These are phyloP conservation scores for Leptatherina wallacei DNA, from an alignment of 2,797 vertebrate genomes.

Conservation along the genomic window DNA sequence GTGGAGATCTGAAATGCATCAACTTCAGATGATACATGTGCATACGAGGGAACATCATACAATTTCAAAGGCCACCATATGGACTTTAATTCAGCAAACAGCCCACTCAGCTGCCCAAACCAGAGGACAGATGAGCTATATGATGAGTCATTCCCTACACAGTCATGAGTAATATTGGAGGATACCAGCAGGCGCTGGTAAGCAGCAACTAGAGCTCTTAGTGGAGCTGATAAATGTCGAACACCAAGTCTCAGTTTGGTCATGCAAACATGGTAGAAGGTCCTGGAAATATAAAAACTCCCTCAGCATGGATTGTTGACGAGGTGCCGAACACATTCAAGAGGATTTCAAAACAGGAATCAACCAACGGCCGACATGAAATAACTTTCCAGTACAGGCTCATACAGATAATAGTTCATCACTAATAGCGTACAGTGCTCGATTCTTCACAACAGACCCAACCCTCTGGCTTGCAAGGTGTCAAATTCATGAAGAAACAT, in stretches of 20 bases:
- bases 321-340: conserved; percentile 68
- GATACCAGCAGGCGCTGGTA: conserved; percentile 61
- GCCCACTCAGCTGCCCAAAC: conserved; percentile 37
- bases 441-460: conserved; percentile 32
- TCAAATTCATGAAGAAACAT: conserved; percentile 38
- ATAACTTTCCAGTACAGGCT: conserved; percentile 55
- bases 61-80: conserved; percentile 70
- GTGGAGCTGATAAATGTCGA: conserved; percentile 46
- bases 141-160: conserved; percentile 48
- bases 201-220: conserved; percentile 64
- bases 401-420: conserved; percentile 33
- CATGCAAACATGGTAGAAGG: conserved; percentile 63
- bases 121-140: conserved; percentile 43
- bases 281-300: conserved; percentile 47
- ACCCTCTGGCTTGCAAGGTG: conserved; percentile 51
- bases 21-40: conserved; percentile 40
- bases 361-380: conserved; percentile 25
- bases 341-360: conserved; percentile 36
- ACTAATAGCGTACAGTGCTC: conserved; percentile 42
- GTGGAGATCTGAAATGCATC: conserved; percentile 63
- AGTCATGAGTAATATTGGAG: conserved; percentile 36
- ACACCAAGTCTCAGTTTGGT: conserved; percentile 66
- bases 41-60: conserved; percentile 43
- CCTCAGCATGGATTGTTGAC: conserved; percentile 49
- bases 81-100: conserved; percentile 55